Evolutionary conservation across 2,797 vertebrate genomes (phyloP).

Genomic region (Sebastes trivittatus): DNA sequence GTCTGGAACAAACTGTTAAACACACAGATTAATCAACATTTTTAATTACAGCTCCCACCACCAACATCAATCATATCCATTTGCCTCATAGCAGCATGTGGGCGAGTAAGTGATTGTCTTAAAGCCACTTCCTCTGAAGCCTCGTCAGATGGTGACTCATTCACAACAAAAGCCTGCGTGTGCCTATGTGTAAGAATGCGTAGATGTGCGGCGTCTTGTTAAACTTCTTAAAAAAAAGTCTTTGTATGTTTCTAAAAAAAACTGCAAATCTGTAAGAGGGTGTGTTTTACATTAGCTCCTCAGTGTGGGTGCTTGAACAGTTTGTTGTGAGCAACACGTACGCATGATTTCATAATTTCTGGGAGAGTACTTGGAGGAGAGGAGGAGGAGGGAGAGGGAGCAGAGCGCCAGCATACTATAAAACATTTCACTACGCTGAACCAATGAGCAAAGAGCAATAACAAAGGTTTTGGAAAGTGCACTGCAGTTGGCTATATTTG

Average conservation of each 20-base stretch:
- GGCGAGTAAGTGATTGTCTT: conserved; percentile 34
- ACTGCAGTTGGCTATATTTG: neutral
- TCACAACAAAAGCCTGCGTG: conserved; percentile 32
- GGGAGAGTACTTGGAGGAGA: neutral
- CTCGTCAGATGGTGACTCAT: conserved; percentile 47
- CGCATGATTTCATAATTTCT: conserved; percentile 19
- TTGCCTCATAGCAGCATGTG: conserved; percentile 6
- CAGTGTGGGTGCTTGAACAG: neutral
- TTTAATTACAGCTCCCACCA: conserved; percentile 16
- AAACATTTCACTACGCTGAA: neutral
- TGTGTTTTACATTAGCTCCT: neutral
- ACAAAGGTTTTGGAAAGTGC: neutral
- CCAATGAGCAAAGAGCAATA: neutral
- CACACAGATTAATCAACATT: conserved; percentile 19
- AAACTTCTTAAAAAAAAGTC: neutral
- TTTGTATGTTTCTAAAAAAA: neutral
- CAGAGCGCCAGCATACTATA: neutral
- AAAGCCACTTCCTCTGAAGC: neutral
- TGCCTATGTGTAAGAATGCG: neutral
- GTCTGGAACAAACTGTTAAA: conserved; percentile 19
- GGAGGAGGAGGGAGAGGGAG: neutral
- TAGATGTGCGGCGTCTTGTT: neutral
- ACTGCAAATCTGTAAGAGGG: neutral
- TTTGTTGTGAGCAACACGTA: conserved; percentile 3
- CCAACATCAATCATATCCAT: conserved; percentile 37